Percentiles rank a stretch among this genome's conserved stretches.
phyloP scores from a whole-genome alignment of 2,113 vertebrate species.

The Charadrius vociferus region DNA sequence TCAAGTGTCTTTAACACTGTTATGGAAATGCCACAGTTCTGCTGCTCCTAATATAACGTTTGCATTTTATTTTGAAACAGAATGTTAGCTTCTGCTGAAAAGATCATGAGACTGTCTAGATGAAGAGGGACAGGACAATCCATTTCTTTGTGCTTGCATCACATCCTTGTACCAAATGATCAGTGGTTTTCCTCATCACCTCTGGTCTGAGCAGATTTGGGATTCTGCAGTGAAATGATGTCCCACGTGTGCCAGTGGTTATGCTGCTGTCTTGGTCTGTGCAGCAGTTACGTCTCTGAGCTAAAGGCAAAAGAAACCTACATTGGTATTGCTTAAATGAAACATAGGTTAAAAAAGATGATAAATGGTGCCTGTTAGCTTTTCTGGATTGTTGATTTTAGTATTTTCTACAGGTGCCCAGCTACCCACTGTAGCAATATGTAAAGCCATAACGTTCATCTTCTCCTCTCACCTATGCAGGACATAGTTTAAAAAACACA shows the following conservation, averaged over 20 bases:
- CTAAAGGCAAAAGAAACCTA: neutral
- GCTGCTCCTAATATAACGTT: neutral
- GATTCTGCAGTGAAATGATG: neutral
- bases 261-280: neutral
- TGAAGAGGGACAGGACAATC: neutral
- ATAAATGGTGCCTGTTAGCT: neutral
- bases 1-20: neutral
- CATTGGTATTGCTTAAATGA: neutral
- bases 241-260: neutral
- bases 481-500: neutral
- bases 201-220: neutral
- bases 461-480: neutral
- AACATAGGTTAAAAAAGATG: neutral
- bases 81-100: neutral
- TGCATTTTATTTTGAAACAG: neutral
- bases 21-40: neutral
- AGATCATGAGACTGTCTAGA: neutral
- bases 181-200: neutral
- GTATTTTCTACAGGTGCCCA: neutral
- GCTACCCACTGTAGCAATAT: neutral
- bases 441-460: neutral
- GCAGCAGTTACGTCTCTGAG: neutral
- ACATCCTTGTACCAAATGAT: neutral
- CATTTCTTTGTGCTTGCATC: neutral
- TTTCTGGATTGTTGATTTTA: neutral